Evolutionary conservation across 1,140 invertebrate genomes (phyloP).

Genomic region (Drosophila ercepeae): DNA sequence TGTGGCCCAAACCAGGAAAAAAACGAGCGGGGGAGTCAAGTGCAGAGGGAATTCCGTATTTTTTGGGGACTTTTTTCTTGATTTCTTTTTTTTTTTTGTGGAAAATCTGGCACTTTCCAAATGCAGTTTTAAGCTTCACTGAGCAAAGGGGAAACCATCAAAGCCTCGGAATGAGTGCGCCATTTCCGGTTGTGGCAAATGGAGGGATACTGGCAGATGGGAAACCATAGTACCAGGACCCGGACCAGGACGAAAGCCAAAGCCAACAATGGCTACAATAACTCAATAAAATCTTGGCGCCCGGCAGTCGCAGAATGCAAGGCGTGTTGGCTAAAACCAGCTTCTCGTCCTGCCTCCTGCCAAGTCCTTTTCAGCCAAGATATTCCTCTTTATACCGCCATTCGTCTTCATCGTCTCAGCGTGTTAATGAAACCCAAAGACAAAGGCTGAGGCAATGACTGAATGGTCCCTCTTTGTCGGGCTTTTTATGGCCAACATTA

Average conservation of each 20-base stretch:
- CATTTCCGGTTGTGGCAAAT: slow-evolving; percentile 35
- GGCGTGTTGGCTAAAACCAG: slow-evolving; percentile 14
- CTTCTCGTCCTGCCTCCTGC: neutral
- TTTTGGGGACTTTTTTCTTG: neutral
- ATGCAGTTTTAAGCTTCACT: slow-evolving; percentile 49
- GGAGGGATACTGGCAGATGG: neutral
- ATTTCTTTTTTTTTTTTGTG: slow-evolving; percentile 7
- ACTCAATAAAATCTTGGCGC: slow-evolving; percentile 53
- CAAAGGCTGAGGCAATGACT: slow-evolving; percentile 5
- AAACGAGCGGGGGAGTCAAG: neutral
- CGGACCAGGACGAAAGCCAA: slow-evolving; percentile 17
- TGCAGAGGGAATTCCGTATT: neutral
- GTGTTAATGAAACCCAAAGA: slow-evolving; percentile 49
- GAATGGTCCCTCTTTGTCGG: slow-evolving; percentile 13
- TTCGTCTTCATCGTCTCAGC: slow-evolving; percentile 37
- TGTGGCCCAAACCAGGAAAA: slow-evolving; percentile 1
- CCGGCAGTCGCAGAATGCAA: slow-evolving; percentile 32
- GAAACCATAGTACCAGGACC: neutral
- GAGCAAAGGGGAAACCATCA: slow-evolving; percentile 44
- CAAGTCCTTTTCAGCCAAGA: slow-evolving; percentile 1
- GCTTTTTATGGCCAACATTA: slow-evolving; percentile 52
- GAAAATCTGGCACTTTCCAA: slow-evolving; percentile 30
- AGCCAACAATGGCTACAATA: slow-evolving; percentile 51
- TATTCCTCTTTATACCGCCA: slow-evolving; percentile 20
- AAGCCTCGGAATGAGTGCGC: slow-evolving; percentile 29